A percentile compares a stretch with the other conserved stretches of the same genome.
Conservation (phyloP, 2,888 invertebrate species). For the Lochmaea crataegi region DNA sequence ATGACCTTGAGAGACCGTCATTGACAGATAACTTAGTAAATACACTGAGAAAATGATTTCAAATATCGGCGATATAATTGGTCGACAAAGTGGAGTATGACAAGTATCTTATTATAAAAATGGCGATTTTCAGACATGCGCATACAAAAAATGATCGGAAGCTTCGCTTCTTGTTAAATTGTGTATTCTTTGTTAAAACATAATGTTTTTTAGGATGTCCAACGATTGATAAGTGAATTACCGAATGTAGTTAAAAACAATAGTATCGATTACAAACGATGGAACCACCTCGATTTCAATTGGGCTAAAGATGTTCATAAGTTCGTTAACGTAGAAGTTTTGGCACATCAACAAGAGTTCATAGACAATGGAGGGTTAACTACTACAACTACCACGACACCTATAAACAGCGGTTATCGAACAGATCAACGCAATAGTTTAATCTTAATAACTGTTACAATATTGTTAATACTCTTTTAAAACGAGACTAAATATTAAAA, state of each 20-base stretch:
- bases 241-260: constrained; percentile 15
- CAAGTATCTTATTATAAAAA: no score
- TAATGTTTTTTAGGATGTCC: constrained; percentile 31
- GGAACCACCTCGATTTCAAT: constrained; percentile 51
- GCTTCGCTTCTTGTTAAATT: no score
- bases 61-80: no score
- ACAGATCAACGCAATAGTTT: not conserved
- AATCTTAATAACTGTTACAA: not conserved
- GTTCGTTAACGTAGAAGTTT: constrained; percentile 32
- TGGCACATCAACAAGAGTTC: constrained; percentile 24
- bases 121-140: no score
- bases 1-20: no score
- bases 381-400: not conserved
- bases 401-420: not conserved
- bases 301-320: constrained; percentile 44
- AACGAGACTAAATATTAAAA: not conserved
- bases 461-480: not conserved
- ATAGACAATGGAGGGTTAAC: not conserved
- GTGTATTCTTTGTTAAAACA: no score
- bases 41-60: no score
- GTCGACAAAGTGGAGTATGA: no score
- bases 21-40: no score
- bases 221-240: constrained; percentile 14
- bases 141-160: no score
- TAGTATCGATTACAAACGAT: constrained; percentile 29